Base-by-base conservation (phyloP, 2,797 vertebrate genomes). In the Cheirogaleus major region DNA sequence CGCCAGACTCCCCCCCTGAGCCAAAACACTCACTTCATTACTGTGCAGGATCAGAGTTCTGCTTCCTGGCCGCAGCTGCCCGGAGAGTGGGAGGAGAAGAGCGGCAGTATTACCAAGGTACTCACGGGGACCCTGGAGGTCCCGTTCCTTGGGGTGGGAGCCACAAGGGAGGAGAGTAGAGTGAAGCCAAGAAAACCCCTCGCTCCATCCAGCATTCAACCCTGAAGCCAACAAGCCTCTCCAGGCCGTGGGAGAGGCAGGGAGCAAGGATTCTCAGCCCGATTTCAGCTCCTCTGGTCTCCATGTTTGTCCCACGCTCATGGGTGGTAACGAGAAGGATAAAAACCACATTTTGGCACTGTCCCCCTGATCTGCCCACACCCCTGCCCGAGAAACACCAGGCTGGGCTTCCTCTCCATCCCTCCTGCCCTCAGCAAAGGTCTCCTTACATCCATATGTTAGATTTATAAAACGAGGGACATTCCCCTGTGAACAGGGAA, bases 101-200 rank as follows among this genome's bases (percentile, higher is more conserved):
- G 20, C 2, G 0, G n/a, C 27, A 35, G 0, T 35, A 30, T 41
- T 6, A 13, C 17, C 12, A 12, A 67, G 45, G 5, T 3, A 14
- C 20, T 55, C 13, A 2, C 3, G 2, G 59, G 45, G 82, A 22
- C 30, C 13, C 38, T 50, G 1, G 3, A 80, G 59, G 27, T 22
- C 50, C 2, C 2, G 48, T 15, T 55, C 30, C 81, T 61, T 1
- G 0, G n/a, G 48, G 12, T 43, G 27, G 52, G 12, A 91, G 23
- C 41, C 43, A 57, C 8, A 7, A 0, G 3, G 25, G 52, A 87
- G 1, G 22, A 23, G 18, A 10, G 25, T 8, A 0, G 6, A 50
- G n/a, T 3, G 13, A 80, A 25, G 32, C 38, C 45, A 48, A 30
- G 43, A 38, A 88, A 91, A 35, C 18, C 15, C 22, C 20, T 14